Conservation (phyloP, 2,797 vertebrate species). For the Cyclopterus lumpus region DNA sequence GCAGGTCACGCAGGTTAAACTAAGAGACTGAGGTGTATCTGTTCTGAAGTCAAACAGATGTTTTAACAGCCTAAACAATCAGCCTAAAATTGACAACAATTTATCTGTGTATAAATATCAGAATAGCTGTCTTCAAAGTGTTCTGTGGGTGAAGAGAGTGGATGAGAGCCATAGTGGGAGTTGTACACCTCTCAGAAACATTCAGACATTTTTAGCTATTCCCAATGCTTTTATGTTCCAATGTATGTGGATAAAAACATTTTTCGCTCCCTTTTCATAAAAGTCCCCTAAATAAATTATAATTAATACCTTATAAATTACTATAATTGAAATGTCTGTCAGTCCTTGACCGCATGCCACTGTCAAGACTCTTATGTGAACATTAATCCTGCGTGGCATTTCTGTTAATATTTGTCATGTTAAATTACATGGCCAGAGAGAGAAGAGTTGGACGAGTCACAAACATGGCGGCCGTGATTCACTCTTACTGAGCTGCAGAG, state of each 20-base stretch:
- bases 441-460: slow-evolving; percentile 49
- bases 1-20: slow-evolving; percentile 12
- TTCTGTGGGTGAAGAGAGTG: not conserved
- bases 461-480: slow-evolving; percentile 55
- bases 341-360: slow-evolving; percentile 8
- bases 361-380: slow-evolving; percentile 6
- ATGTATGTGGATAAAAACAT: not conserved
- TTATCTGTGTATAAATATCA: not conserved
- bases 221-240: not conserved
- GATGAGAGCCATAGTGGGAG: no score
- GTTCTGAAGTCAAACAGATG: slow-evolving; percentile 19
- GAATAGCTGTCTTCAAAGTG: not conserved
- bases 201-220: not conserved
- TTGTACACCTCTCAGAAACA: not conserved
- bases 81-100: not conserved
- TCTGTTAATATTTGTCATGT: slow-evolving; percentile 59
- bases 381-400: slow-evolving; percentile 28
- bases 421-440: slow-evolving; percentile 72
- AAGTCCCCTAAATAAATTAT: not conserved
- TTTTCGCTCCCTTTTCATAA: not conserved
- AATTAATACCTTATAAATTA: not conserved
- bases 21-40: not conserved
- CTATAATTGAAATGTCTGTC: not conserved
- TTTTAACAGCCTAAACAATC: slow-evolving; percentile 3
- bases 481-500: slow-evolving; percentile 38